Base-by-base conservation (phyloP, 2,797 vertebrate genomes). In the Sciurus carolinensis region DNA sequence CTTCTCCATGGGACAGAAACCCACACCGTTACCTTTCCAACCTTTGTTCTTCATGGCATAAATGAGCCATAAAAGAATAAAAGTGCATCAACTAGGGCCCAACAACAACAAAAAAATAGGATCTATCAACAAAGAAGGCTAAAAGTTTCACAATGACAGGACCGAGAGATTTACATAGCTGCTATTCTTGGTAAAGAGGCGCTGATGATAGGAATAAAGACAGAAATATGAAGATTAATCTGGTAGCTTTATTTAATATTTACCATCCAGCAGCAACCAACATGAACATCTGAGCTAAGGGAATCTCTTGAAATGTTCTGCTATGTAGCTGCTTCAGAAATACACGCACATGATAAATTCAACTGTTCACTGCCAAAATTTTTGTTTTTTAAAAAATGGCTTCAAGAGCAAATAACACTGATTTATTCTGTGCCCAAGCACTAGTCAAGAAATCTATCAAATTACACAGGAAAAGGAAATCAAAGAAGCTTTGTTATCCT, bases 331-430 rank as follows among this genome's bases (percentile, higher is more conserved):
- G 98, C 97, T 95, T 98, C 97, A 97, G 97, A 98, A 98, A 98
- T 96, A 98, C 95, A 98, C 97, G 0, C 93, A 98, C 98, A 97
- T 93, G 97, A 98, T 98, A 97, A 98, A 98, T 88, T 97, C 94
- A 98, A 98, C 97, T 98, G 97, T 96, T 98, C 96, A 96, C 67
- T 97, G 97, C 95, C 97, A 98, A 81, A 97, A 44, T 6, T 17
- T 33, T 87, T 83, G n/a, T 17, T 82, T 33, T 1, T 67, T 6
- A n/a, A 54, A 59, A 96, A 95, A 91, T 54, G 95, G 95, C 97
- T 97, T 98, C 97, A 98, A 98, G 98, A 98, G 98, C 98, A 98
- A 98, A 96, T 98, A 98, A 98, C 98, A 99, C 98, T 98, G 98
- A 98, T 98, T 98, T 98, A 98, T 97, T 97, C 96, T 97, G 98